A percentile compares a stretch with the other conserved stretches of the same genome.
These are phyloP conservation scores for Liparis tanakae DNA, from an alignment of 2,797 vertebrate species.

Conservation along the genomic window DNA sequence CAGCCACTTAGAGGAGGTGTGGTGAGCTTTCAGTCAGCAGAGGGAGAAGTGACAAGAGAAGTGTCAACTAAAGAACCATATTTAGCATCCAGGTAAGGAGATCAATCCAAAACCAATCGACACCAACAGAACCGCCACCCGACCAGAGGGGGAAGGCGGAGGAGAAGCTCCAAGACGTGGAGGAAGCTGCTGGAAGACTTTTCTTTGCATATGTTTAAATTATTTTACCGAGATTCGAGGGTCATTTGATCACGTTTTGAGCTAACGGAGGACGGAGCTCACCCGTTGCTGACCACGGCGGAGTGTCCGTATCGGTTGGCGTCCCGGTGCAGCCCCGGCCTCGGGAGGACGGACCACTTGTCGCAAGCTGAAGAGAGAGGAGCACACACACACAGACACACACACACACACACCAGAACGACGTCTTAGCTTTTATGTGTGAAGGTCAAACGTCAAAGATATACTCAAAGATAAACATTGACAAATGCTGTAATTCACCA, in stretches of 20 bases:
- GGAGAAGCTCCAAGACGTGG: background rate
- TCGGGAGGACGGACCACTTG: constrained; percentile 91
- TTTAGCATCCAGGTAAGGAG: constrained; percentile 33
- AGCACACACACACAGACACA: constrained; percentile 6
- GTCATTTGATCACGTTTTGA: no score
- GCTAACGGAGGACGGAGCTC: constrained; percentile 57
- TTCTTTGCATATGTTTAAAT: constrained; percentile 1
- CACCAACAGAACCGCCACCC: constrained; percentile 15
- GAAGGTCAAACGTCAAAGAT: background rate
- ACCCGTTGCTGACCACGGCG: constrained; percentile 95
- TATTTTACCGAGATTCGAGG: background rate
- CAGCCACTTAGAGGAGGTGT: constrained; percentile 14
- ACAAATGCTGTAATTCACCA: background rate
- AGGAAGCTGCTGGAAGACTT: no score
- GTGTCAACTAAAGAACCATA: constrained; percentile 31
- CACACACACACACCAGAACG: background rate
- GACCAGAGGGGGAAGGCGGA: background rate
- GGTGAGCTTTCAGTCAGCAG: constrained; percentile 24
- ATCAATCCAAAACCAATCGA: constrained; percentile 27
- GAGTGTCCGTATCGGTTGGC: constrained; percentile 94
- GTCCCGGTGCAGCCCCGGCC: constrained; percentile 90
- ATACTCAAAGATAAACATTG: background rate
- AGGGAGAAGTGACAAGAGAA: constrained; percentile 8
- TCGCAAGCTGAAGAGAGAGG: constrained; percentile 83
- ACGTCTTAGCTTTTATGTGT: background rate